Evolutionary conservation across 2,113 vertebrate species (phyloP).

Genomic region (Micronisus gabar): DNA sequence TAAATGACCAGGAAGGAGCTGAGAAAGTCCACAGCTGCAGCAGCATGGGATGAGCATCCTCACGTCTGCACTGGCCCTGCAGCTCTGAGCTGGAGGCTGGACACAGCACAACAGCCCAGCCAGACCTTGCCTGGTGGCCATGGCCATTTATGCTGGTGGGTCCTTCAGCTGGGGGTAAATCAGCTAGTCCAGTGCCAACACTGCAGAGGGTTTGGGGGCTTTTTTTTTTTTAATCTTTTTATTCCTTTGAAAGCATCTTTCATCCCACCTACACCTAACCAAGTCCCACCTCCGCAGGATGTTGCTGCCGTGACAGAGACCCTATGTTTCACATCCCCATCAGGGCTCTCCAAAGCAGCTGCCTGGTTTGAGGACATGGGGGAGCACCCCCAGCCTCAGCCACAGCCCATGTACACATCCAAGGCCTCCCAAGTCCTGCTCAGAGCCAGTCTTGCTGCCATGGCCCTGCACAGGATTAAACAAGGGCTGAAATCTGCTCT

Average conservation of each 20-base stretch:
- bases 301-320: background rate
- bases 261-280: background rate
- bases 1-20: background rate
- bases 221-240: background rate
- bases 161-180: background rate
- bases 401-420: background rate
- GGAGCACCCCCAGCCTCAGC: background rate
- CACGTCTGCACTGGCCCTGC: fast-evolving
- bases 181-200: background rate
- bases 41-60: fast-evolving
- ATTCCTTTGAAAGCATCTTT: background rate
- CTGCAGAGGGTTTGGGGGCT: background rate
- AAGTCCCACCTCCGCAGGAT: background rate
- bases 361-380: background rate
- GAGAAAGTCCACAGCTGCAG: background rate
- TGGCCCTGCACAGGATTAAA: background rate
- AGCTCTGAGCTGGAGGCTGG: background rate
- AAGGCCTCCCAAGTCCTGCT: background rate
- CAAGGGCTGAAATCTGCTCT: background rate
- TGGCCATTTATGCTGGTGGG: background rate
- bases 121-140: background rate
- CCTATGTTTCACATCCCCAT: fast-evolving
- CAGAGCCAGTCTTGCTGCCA: background rate
- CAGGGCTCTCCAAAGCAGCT: background rate
- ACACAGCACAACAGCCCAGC: background rate